Conservation (phyloP, 2,113 vertebrate species). For the Stercorarius parasiticus region DNA sequence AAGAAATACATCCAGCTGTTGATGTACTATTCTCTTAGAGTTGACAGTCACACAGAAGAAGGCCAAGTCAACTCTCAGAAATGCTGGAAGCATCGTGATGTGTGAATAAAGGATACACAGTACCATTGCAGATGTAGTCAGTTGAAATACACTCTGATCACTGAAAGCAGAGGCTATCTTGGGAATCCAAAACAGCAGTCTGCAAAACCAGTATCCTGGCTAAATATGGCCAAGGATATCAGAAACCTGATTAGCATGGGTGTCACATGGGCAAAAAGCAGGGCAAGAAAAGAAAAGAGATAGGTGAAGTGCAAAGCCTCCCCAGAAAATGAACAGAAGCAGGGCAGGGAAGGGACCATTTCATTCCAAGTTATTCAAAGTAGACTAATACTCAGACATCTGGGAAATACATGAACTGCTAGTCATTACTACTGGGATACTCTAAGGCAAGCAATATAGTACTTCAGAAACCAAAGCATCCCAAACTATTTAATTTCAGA, state of each 20-base stretch:
- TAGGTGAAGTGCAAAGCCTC: neutral
- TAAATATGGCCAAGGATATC: neutral
- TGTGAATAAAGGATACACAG: neutral
- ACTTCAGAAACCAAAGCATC: neutral
- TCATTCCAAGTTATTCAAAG: neutral
- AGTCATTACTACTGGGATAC: neutral
- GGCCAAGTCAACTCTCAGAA: no score
- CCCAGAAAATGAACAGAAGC: neutral
- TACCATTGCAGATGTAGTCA: neutral
- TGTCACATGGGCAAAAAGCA: neutral
- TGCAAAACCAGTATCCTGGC: neutral
- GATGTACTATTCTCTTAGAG: no score
- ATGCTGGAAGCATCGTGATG: no score
- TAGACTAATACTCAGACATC: neutral
- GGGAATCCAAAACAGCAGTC: neutral
- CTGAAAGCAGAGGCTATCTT: neutral
- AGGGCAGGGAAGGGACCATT: neutral
- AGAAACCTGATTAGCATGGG: neutral
- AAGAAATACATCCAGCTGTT: neutral
- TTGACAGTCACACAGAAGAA: no score
- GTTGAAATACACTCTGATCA: neutral
- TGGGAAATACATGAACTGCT: neutral
- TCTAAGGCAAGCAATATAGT: neutral
- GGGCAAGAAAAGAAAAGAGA: neutral
- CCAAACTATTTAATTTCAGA: neutral